Base-by-base conservation (phyloP, 2,113 vertebrate genomes). In the Typhlomys cinereus region DNA sequence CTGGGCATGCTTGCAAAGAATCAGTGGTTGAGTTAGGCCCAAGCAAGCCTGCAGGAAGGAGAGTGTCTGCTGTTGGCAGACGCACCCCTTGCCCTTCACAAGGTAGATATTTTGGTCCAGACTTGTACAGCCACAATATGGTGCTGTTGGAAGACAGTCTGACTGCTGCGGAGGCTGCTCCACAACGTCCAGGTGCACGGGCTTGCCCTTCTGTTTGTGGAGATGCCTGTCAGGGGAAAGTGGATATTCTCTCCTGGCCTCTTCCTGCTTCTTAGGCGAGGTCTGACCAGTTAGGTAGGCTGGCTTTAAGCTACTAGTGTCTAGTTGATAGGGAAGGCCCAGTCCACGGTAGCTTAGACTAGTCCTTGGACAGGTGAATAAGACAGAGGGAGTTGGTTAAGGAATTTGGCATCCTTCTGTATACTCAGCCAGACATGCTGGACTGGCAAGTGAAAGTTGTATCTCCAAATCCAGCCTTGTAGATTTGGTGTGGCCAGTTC, bases 101-200 rank as follows among this genome's bases (percentile, higher is more conserved):
- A 95, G 97, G 98, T 92, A 96, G 98, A 13, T 99, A 98, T 95
- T 98, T 98, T 78, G 99, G 99, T 96, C 99, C 99, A 8, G 99
- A 99, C 97, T 97, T 99, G 95, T 99, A 99, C 74, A 99, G 99
- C 97, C 99, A 99, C 98, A 99, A 41, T 96, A 98, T 98, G 97
- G 97, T n/a, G 98, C 90, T 81, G 98, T 97, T 84, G 98, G 95
- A 0, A 98, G 98, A 82, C 98, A 98, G 91, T 99, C 99, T 87
- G 99, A 96, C 83, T 98, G 97, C 97, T 98, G 99, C 73, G 99
- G 98, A 93, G 99, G 99, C 88, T 98, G 98, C 88, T 99, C 98
- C 90, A 99, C 98, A 85, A 99, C 98, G 96, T 99, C 99, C 44
- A 99, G 98, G 95, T 98, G 98, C 93, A 99, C 97, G 1, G 99